Conservation (phyloP, 1,140 invertebrate species). For the Aphelenchoides fujianensis region DNA sequence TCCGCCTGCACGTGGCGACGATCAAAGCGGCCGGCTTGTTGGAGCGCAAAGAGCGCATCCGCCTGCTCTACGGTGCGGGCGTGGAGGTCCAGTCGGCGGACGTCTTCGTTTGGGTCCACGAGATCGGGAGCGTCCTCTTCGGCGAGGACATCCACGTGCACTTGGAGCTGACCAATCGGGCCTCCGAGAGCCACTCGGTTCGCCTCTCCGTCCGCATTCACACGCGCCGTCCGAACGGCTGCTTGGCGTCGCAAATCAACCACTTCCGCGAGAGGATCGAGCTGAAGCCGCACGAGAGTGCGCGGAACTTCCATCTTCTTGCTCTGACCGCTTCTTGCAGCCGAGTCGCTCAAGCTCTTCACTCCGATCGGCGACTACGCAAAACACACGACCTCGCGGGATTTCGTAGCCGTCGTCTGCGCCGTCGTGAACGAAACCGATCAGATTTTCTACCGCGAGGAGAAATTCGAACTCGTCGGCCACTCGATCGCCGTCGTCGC, state of each 20-base stretch:
- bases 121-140: neutral
- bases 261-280: neutral
- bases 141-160: constrained; percentile 1
- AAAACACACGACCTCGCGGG: neutral
- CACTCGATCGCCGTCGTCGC: neutral
- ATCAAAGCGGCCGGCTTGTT: neutral
- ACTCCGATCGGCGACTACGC: constrained; percentile 8
- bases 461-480: neutral
- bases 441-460: constrained; percentile 7
- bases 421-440: neutral
- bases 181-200: neutral
- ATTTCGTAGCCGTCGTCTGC: neutral
- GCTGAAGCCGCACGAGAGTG: neutral
- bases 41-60: neutral
- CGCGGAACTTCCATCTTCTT: neutral
- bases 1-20: neutral
- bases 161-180: neutral
- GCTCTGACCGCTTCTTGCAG: neutral
- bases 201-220: neutral
- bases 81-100: neutral
- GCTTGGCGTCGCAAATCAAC: neutral
- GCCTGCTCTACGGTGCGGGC: neutral
- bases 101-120: neutral
- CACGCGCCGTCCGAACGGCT: neutral
- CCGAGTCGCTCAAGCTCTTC: neutral